Evolutionary conservation across 2,797 vertebrate species (phyloP), one percentile per base, ranked within the genome.

Genomic region (Salarias fasciatus): DNA sequence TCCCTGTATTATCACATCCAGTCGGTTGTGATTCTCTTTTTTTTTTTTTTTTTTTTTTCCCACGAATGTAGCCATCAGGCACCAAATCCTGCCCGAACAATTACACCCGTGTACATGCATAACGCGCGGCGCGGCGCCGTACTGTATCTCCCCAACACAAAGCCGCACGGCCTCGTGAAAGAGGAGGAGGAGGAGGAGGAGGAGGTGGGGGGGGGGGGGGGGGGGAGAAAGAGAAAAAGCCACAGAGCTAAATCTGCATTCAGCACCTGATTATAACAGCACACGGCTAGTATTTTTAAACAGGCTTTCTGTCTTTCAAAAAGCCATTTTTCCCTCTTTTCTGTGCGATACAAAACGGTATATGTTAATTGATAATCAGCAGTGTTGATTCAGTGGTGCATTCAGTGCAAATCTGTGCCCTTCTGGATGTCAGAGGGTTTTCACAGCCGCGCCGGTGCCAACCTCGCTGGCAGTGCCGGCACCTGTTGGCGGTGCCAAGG

Each of bases 311-410:
- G 69, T 77, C 46, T 72, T 80, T 84, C 63, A 85, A 83, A 84
- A 71, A 18, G 48, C 82, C 70, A 59, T 84, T 81, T 78, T 83
- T 69, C 35, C 65, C 57, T 13, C 33, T 76, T 84, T 86, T 84
- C 82, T 87, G 74, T 67, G 72, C 36, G 70, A 77, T 80, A 88
- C 86, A 88, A 87, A 89, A 86, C 79, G 74, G 61, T 88, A 87
- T 90, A 90, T 89, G 88, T 88, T 93, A 91, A 92, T 92, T 92
- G 90, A 91, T 92, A 91, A 93, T 91, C 91, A 91, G 86, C 86
- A 85, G 87, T 90, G 90, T 93, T 93, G 91, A 90, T 92, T 91
- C 91, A 88, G 89, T 81, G 89, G 88, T 89, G 86, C 88, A 82
- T 90, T 89, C 86, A 88, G 87, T 82, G 88, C 83, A 89, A 91